Base-by-base conservation (phyloP, 2,797 vertebrate species). In the Benthosema pterotum region DNA sequence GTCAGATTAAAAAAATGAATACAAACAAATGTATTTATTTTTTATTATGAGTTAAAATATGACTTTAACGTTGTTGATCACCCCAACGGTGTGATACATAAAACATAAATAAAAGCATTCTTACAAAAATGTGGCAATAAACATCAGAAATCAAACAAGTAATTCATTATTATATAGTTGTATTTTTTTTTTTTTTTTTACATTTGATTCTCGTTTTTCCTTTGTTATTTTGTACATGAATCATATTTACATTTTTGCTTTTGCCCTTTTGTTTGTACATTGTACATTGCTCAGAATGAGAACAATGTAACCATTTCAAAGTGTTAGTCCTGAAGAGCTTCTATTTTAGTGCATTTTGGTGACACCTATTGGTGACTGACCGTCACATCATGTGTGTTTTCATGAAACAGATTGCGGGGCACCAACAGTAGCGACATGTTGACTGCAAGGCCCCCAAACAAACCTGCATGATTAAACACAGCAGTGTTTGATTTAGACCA, bases 51-150 rank as follows among this genome's bases (percentile, higher is more conserved):
- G 86, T 84, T 38, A 87, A 89, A 92, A 91, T 89, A 80, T 90
- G 93, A 93, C 91, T 95, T 93, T 93, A 38, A 90, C 92, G 89
- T 68, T 75, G 85, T 84, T 83, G 78, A 83, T 82, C 69, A 63
- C 77, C 82, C 48, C n/a, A 42, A 88, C 81, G 90, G 90, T 85
- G 84, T 89, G 87, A 85, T 88, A 89, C 87, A 85, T 88, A 87
- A 80, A 90, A 88, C 94, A 97, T 98, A 98, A 99, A 98, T 98
- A 97, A 95, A 38, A 94, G 93, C 87, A 85, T 90, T 88, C 88
- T 93, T 95, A 96, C 90, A 96, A 95, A 38, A 95, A 94, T 84
- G 86, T 60, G 84, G 83, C 83, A 86, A 86, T 88, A 75, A 93
- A 38, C 32, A 38, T 93, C 92, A 94, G 91, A 92, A 90, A 79